Percentiles rank a stretch among this genome's conserved stretches.
These are phyloP conservation scores for Limnothrissa miodon DNA, from an alignment of 2,113 vertebrate species.

Conservation along the genomic window DNA sequence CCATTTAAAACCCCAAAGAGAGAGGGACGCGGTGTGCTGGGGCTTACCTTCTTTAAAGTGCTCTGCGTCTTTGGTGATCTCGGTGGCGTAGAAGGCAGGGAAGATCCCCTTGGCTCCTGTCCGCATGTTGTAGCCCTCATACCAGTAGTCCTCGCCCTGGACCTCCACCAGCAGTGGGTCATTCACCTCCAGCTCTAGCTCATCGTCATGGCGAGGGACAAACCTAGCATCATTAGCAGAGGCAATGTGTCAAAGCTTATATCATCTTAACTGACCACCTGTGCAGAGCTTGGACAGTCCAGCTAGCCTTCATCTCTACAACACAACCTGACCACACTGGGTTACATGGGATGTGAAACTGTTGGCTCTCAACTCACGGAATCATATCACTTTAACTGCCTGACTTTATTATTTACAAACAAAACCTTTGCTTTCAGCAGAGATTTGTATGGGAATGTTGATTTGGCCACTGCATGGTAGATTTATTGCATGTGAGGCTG, in stretches of 20 bases:
- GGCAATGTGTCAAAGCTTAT: not conserved
- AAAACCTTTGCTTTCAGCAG: not conserved
- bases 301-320: not conserved
- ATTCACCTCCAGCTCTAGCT: conserved; percentile 93
- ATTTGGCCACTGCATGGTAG: not conserved
- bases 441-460: not conserved
- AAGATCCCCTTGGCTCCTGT: conserved; percentile 87
- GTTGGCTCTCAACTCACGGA: not conserved
- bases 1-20: not conserved
- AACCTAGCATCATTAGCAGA: conserved; percentile 73
- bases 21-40: not conserved
- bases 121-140: conserved; percentile 97
- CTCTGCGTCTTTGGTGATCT: conserved; percentile 86
- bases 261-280: not conserved
- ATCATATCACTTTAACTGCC: not conserved
- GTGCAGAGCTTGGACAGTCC: not conserved
- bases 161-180: conserved; percentile 93
- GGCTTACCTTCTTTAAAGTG: conserved; percentile 80
- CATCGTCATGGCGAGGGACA: conserved; percentile 90
- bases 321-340: not conserved
- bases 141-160: conserved; percentile 97
- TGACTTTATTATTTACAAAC: not conserved
- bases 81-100: conserved; percentile 92
- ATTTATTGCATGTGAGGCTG: not conserved
- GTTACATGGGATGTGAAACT: not conserved